A percentile compares a stretch with the other conserved stretches of the same genome.
Evolutionary conservation across 2,113 vertebrate species (phyloP).

Genomic region (Piprites chloris): DNA sequence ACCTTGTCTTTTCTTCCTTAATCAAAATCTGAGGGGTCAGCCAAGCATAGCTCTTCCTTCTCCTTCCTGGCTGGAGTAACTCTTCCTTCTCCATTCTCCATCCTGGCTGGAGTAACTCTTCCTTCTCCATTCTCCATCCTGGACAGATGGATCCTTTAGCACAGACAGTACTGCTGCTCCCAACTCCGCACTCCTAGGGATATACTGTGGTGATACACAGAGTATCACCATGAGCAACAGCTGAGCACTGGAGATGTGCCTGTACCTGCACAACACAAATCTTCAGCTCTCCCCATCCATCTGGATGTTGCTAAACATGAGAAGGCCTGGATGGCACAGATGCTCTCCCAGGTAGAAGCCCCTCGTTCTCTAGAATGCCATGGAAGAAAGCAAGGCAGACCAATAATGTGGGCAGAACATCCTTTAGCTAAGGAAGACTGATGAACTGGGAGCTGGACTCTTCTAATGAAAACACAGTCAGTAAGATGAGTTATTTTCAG

Average conservation of each 20-base stretch:
- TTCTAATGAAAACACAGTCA: not conserved
- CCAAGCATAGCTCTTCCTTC: accelerated
- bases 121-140: not conserved
- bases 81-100: not conserved
- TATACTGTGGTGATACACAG: no score
- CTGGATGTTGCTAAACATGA: not conserved
- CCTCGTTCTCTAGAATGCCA: not conserved
- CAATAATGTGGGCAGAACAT: not conserved
- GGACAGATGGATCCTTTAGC: no score
- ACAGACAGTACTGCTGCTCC: not conserved
- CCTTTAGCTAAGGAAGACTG: not conserved
- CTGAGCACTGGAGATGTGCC: not conserved
- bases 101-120: not conserved
- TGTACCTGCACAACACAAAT: accelerated
- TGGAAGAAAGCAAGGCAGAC: not conserved
- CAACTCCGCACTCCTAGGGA: not conserved
- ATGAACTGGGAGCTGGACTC: not conserved
- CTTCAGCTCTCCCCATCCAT: not conserved
- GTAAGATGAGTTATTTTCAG: not conserved
- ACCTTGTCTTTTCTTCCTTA: not conserved
- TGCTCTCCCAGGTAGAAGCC: not conserved
- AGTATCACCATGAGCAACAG: accelerated
- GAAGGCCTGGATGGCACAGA: not conserved
- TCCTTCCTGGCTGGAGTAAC: not conserved
- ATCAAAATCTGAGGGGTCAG: not conserved